Evolutionary conservation across 1,140 invertebrate species (phyloP).

Genomic region (Chionoecetes opilio): DNA sequence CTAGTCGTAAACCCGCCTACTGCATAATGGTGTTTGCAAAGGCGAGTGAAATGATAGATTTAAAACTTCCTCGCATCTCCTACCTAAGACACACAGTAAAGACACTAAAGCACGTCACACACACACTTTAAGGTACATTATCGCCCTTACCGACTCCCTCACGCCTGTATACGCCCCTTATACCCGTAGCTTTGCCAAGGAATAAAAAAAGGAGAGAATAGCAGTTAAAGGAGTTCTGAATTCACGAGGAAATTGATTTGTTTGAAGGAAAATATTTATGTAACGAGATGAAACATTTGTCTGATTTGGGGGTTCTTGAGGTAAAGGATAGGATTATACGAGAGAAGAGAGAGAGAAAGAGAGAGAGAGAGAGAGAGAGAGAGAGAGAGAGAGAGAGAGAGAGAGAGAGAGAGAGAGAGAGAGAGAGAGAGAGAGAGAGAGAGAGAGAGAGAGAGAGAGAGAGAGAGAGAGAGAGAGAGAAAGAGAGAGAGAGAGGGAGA

Average conservation of each 20-base stretch:
- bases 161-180: neutral
- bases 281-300: too few species aligned
- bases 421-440: neutral
- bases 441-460: too few species aligned
- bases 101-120: neutral
- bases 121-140: too few species aligned
- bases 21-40: constrained; percentile 39
- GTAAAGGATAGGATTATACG: too few species aligned
- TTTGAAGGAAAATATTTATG: too few species aligned
- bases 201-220: neutral
- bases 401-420: neutral
- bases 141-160: neutral
- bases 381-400: neutral
- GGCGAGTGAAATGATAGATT: constrained; percentile 8
- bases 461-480: neutral
- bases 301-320: too few species aligned
- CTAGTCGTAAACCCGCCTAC: neutral
- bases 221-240: neutral
- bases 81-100: neutral
- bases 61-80: neutral
- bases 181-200: neutral
- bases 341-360: too few species aligned
- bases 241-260: neutral
- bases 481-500: neutral
- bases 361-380: too few species aligned